phyloP scores from a whole-genome alignment of 1,140 invertebrate genomes.

The Scaptodrosophila lebanonensis region DNA sequence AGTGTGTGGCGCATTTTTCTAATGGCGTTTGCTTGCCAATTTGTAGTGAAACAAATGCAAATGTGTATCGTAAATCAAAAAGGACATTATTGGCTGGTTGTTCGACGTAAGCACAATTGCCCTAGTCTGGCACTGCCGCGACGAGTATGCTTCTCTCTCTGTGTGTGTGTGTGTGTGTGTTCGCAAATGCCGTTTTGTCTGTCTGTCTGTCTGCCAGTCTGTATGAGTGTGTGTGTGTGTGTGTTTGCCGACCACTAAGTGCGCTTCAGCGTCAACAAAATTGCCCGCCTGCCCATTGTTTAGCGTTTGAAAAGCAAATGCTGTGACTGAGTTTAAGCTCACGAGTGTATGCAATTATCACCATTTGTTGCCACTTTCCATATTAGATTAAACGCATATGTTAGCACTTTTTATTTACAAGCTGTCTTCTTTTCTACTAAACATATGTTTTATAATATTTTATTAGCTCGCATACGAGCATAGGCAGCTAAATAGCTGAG shows the following conservation, averaged over 20 bases:
- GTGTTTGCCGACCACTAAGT: conserved; percentile 52
- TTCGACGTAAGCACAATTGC: conserved; percentile 65
- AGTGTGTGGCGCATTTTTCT: conserved; percentile 14
- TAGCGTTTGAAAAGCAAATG: too few species aligned
- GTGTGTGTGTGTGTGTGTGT: not conserved
- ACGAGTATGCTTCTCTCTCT: conserved; percentile 11
- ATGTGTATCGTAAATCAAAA: conserved; percentile 73
- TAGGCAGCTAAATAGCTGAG: too few species aligned
- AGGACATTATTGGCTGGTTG: conserved; percentile 72
- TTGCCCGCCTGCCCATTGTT: conserved; percentile 44
- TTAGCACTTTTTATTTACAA: too few species aligned
- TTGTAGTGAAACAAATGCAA: conserved; percentile 70
- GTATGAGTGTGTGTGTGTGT: conserved; percentile 17
- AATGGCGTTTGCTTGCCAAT: conserved; percentile 65
- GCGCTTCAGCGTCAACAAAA: conserved; percentile 51
- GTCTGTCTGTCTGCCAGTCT: not conserved
- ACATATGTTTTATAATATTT: too few species aligned
- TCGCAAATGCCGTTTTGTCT: too few species aligned
- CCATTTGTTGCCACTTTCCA: too few species aligned
- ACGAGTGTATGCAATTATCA: too few species aligned
- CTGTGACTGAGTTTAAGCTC: too few species aligned
- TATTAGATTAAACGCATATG: too few species aligned
- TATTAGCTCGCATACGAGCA: too few species aligned
- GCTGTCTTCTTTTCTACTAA: too few species aligned
- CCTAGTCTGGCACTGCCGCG: conserved; percentile 43